Evolutionary conservation across 2,888 invertebrate genomes (phyloP).

Genomic region (Amblyjoppa fuscipennis): DNA sequence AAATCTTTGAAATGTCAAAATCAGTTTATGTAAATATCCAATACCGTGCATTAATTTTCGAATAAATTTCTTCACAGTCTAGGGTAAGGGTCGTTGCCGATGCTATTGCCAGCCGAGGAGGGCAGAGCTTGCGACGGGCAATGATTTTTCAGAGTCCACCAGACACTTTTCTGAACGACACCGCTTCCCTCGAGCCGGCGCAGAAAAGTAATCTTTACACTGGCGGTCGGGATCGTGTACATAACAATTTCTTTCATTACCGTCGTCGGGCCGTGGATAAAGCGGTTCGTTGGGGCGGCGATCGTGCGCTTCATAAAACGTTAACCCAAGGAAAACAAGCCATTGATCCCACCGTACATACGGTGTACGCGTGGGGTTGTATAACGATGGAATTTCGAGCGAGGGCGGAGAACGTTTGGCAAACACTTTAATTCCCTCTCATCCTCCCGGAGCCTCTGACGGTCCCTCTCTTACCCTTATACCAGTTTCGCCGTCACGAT

Average conservation of each 20-base stretch:
- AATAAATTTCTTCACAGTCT: too few relatives aligned
- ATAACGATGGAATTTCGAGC: conserved; percentile 54
- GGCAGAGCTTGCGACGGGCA: neutral
- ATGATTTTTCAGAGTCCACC: neutral
- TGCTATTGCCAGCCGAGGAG: too few relatives aligned
- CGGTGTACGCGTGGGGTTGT: conserved; percentile 23
- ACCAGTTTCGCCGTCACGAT: neutral
- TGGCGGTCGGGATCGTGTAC: neutral
- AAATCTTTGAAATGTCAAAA: too few relatives aligned
- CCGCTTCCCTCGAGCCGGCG: neutral
- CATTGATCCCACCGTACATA: conserved; percentile 69
- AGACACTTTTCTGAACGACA: neutral
- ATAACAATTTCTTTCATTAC: conserved; percentile 11
- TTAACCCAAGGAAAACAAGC: conserved; percentile 66
- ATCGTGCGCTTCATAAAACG: conserved; percentile 52
- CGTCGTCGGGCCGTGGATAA: neutral
- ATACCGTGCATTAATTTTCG: too few relatives aligned
- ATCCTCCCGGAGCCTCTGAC: conserved; percentile 3
- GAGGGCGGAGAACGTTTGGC: conserved; percentile 66
- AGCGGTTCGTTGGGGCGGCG: neutral
- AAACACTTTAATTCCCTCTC: conserved; percentile 59
- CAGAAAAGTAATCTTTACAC: neutral
- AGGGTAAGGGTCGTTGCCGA: too few relatives aligned
- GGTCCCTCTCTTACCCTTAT: too few relatives aligned
- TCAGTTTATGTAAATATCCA: too few relatives aligned